These are phyloP conservation scores for Caenorhabditis imperialis DNA, from an alignment of 2,888 invertebrate genomes.

Conservation along the genomic window DNA sequence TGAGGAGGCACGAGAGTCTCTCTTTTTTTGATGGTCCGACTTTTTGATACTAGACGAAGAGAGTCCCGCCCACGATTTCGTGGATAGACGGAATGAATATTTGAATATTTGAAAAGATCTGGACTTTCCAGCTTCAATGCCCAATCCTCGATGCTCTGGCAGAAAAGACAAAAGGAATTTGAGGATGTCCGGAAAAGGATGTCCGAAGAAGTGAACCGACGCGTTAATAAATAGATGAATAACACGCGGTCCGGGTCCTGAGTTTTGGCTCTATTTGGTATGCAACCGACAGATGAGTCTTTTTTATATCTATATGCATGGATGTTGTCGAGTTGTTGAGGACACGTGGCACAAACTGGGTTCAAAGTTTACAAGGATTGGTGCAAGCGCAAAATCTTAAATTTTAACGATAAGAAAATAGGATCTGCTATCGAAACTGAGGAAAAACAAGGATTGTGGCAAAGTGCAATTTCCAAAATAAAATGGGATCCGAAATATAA, in stretches of 20 bases:
- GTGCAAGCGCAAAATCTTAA: no score
- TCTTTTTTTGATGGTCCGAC: conserved; percentile 23
- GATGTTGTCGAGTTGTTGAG: no score
- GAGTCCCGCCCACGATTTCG: neutral
- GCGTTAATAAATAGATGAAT: conserved; percentile 52
- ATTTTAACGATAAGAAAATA: no score
- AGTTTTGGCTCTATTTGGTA: conserved; percentile 46
- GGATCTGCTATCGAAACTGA: no score
- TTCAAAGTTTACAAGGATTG: no score
- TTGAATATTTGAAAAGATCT: neutral
- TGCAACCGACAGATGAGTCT: conserved; percentile 46
- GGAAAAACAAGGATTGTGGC: no score
- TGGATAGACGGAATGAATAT: neutral
- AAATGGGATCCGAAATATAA: no score
- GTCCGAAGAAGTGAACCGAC: conserved; percentile 38
- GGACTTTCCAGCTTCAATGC: neutral
- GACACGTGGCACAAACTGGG: no score
- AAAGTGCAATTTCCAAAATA: no score
- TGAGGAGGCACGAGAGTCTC: conserved; percentile 11
- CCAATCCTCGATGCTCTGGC: conserved; percentile 1
- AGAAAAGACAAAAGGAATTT: conserved; percentile 7
- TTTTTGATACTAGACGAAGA: conserved; percentile 14
- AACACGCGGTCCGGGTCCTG: conserved; percentile 36
- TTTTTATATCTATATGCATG: conserved; percentile 41
- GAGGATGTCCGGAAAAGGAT: conserved; percentile 13